Conservation (phyloP, 1,140 invertebrate genomes). For the Ganaspis sp. region DNA sequence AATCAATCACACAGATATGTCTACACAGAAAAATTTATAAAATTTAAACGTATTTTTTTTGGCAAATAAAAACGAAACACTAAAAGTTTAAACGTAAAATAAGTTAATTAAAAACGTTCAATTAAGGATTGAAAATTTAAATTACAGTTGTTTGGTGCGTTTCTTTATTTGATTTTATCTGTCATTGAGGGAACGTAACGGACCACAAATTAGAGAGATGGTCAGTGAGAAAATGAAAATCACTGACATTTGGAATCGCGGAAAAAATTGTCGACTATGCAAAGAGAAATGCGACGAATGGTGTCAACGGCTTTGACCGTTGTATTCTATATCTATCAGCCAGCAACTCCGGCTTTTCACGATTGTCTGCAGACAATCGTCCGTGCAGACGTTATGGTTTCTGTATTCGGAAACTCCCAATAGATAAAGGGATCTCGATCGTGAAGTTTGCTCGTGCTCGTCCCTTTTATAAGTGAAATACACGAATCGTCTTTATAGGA, state of each 20-base stretch:
- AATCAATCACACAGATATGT: no score
- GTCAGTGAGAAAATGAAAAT: conserved; percentile 43
- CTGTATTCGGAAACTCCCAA: conserved; percentile 25
- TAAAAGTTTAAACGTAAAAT: no score
- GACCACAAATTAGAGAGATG: background rate
- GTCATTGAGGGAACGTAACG: background rate
- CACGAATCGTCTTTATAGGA: conserved; percentile 16
- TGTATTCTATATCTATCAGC: background rate
- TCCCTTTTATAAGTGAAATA: conserved; percentile 21
- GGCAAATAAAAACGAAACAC: background rate
- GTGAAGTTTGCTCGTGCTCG: background rate
- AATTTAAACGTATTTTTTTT: no score
- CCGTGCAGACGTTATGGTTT: conserved; percentile 9
- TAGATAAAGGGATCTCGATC: conserved; percentile 19
- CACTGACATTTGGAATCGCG: conserved; percentile 51
- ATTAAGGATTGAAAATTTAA: background rate
- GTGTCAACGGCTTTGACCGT: background rate
- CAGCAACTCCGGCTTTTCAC: background rate
- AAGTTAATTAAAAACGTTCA: background rate
- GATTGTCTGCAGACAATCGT: background rate
- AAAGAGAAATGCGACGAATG: conserved; percentile 22
- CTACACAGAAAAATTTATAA: no score
- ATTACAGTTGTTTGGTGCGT: background rate
- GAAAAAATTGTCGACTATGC: conserved; percentile 49
- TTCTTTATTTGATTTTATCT: conserved; percentile 2